A percentile compares a stretch with the other conserved stretches of the same genome.
phyloP scores from a whole-genome alignment of 2,113 vertebrate genomes.

The Pluvianellus socialis region DNA sequence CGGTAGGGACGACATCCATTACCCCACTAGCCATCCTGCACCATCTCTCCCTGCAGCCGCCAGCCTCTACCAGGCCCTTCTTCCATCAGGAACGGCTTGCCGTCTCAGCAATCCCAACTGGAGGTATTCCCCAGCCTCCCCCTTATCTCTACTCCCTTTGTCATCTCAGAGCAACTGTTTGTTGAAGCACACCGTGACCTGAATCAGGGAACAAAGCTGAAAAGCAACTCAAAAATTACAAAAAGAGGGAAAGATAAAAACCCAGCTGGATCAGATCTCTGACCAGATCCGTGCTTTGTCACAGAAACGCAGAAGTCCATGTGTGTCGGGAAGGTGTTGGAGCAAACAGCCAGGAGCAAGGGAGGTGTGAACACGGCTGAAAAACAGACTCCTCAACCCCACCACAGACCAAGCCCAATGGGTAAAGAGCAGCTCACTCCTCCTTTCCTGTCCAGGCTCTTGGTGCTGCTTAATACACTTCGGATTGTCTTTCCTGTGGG shows the following conservation, averaged over 20 bases:
- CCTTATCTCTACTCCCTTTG: background rate
- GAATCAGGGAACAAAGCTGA: background rate
- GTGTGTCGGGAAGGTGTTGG: background rate
- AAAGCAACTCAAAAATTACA: background rate
- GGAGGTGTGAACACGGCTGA: background rate
- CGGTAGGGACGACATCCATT: background rate
- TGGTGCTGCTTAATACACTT: background rate
- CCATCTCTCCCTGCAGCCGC: background rate
- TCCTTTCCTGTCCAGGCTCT: background rate
- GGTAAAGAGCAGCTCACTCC: accelerated
- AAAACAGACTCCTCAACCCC: background rate
- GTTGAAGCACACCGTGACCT: background rate
- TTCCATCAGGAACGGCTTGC: background rate
- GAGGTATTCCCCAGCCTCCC: background rate
- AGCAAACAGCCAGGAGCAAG: background rate
- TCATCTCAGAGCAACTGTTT: background rate
- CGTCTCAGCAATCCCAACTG: background rate
- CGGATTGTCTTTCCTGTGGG: accelerated
- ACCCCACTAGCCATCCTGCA: background rate
- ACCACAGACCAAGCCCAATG: background rate
- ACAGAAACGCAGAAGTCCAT: accelerated
- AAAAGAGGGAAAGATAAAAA: background rate
- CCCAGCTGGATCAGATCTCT: background rate
- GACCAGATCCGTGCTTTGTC: background rate
- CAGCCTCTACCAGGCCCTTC: background rate